Evolutionary conservation across 2,113 vertebrate genomes (phyloP).

Genomic region (Pangasianodon gigas): DNA sequence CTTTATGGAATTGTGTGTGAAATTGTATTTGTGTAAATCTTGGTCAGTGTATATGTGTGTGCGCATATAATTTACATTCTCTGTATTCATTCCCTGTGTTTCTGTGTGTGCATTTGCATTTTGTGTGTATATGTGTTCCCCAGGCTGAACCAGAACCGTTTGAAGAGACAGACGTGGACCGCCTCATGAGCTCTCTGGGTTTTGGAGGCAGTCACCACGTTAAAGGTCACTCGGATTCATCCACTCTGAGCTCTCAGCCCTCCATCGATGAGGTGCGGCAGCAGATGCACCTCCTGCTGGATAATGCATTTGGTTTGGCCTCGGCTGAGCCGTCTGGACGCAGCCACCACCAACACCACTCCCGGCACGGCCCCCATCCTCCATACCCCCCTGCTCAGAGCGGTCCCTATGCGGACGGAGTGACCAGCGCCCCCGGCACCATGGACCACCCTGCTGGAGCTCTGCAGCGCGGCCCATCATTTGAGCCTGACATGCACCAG

Average conservation of each 20-base stretch:
- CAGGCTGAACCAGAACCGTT: conserved; percentile 94
- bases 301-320: conserved; percentile 95
- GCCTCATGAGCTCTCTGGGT: conserved; percentile 80
- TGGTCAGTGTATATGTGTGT: neutral
- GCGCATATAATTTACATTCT: neutral
- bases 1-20: neutral
- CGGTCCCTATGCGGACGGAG: conserved; percentile 90
- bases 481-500: conserved; percentile 91
- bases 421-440: conserved; percentile 96
- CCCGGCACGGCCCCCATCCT: conserved; percentile 73
- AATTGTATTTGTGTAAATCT: neutral
- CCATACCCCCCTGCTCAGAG: conserved; percentile 84
- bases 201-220: conserved; percentile 75
- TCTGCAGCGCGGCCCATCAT: conserved; percentile 87
- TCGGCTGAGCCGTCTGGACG: conserved; percentile 79
- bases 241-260: conserved; percentile 96
- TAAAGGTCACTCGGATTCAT: conserved; percentile 95
- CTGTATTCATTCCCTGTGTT: neutral
- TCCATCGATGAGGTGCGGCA: conserved; percentile 96
- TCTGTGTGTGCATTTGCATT: neutral
- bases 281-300: conserved; percentile 97
- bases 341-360: conserved; percentile 69
- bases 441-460: conserved; percentile 88
- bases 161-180: conserved; percentile 94
- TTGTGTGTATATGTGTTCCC: neutral